phyloP scores from a whole-genome alignment of 2,113 vertebrate species.

The Datnioides undecimradiatus region DNA sequence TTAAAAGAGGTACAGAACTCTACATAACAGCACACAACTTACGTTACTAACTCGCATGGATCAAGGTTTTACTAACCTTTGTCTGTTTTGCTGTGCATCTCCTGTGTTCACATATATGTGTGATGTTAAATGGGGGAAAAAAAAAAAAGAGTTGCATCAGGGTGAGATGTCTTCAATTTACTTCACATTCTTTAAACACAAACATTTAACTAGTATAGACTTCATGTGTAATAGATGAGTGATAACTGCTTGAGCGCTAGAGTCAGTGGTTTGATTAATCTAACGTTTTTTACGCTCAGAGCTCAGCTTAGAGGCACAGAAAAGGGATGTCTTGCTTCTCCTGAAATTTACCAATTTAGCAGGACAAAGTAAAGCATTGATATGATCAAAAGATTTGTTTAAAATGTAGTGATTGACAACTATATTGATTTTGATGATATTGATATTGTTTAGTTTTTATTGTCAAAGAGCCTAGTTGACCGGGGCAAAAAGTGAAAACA shows the following conservation, averaged over 20 bases:
- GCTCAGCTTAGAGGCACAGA: not conserved
- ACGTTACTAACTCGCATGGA: not conserved
- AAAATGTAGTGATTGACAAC: not conserved
- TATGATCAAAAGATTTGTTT: not conserved
- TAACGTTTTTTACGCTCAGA: not conserved
- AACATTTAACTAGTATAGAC: not conserved
- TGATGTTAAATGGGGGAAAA: not conserved
- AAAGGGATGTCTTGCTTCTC: not conserved
- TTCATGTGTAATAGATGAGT: not conserved
- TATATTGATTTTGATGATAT: too few relatives aligned
- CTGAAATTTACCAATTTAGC: too few relatives aligned
- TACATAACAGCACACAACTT: not conserved
- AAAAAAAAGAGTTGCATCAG: not conserved
- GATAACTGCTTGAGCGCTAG: not conserved
- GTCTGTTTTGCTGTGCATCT: slow-evolving; percentile 29
- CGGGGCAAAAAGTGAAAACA: not conserved
- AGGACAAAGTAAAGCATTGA: not conserved
- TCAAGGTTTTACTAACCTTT: slow-evolving; percentile 69
- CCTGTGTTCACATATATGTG: slow-evolving; percentile 28
- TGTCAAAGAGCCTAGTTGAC: too few relatives aligned
- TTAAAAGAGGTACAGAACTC: not conserved
- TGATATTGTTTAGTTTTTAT: too few relatives aligned
- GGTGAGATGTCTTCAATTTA: not conserved
- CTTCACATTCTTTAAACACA: slow-evolving; percentile 2
- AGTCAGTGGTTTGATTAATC: not conserved